These are phyloP conservation scores for Sterrhoptilus dennistouni DNA, from an alignment of 2,113 vertebrate genomes.

Conservation along the genomic window DNA sequence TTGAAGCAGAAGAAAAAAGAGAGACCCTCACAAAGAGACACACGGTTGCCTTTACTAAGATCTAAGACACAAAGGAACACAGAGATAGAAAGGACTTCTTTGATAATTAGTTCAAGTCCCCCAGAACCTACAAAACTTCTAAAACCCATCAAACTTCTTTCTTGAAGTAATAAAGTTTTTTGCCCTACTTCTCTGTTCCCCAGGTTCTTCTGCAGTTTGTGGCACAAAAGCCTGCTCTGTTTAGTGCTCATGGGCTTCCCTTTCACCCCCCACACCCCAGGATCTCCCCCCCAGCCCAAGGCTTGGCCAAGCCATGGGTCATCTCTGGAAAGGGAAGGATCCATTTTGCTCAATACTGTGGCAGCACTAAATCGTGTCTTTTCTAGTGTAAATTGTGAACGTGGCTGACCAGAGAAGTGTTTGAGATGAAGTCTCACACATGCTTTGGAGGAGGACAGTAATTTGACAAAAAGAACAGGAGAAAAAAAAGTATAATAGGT, in stretches of 20 bases:
- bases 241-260: background rate
- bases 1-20: conserved; percentile 54
- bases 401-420: background rate
- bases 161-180: conserved; percentile 29
- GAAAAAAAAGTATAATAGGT: background rate
- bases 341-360: background rate
- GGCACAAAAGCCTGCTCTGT: background rate
- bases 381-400: background rate
- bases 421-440: background rate
- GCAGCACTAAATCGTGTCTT: background rate
- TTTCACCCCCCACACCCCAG: background rate
- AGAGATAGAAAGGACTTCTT: conserved; percentile 13
- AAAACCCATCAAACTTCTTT: conserved; percentile 2
- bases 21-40: conserved; percentile 32
- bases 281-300: background rate
- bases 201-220: background rate
- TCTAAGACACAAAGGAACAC: conserved; percentile 12
- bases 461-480: background rate
- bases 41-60: background rate
- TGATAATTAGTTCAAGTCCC: conserved; percentile 46
- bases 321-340: background rate
- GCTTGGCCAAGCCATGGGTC: background rate
- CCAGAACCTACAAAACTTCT: conserved; percentile 24
- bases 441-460: background rate
- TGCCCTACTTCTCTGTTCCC: background rate